Conservation (phyloP, 2,797 vertebrate genomes). For the Leucoraja ocellata region DNA sequence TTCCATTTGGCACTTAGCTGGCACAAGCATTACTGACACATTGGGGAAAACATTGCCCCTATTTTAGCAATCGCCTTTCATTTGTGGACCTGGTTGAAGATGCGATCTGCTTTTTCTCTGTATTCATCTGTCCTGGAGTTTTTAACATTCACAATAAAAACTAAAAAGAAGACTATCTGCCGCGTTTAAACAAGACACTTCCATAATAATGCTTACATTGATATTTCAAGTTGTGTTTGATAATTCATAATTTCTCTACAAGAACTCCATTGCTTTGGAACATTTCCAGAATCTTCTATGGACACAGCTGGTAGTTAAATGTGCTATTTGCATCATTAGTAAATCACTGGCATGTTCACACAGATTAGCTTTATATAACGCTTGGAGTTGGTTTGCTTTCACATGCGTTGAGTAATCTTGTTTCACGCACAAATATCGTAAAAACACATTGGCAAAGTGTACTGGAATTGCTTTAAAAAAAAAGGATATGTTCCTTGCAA, state of each 20-base stretch:
- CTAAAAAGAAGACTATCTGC: neutral
- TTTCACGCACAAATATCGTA: neutral
- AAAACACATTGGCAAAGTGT: neutral
- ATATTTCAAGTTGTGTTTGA: neutral
- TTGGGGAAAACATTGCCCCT: neutral
- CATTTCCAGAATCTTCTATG: neutral
- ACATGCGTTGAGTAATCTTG: neutral
- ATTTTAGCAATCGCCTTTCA: neutral
- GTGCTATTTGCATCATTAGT: neutral
- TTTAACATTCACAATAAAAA: neutral
- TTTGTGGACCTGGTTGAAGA: neutral
- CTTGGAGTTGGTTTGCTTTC: neutral
- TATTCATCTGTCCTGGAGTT: neutral
- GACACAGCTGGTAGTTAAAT: constrained; percentile 10
- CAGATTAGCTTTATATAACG: neutral
- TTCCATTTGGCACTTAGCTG: neutral
- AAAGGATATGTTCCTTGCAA: neutral
- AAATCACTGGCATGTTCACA: neutral
- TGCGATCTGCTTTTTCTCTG: neutral
- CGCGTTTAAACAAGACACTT: neutral
- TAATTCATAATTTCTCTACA: neutral
- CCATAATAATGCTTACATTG: neutral
- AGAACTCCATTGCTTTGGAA: neutral
- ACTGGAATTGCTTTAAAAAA: neutral
- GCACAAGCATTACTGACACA: neutral